Evolutionary conservation across 2,113 vertebrate genomes (phyloP), one percentile per base, ranked within the genome.

Genomic region (Macrotus californicus): DNA sequence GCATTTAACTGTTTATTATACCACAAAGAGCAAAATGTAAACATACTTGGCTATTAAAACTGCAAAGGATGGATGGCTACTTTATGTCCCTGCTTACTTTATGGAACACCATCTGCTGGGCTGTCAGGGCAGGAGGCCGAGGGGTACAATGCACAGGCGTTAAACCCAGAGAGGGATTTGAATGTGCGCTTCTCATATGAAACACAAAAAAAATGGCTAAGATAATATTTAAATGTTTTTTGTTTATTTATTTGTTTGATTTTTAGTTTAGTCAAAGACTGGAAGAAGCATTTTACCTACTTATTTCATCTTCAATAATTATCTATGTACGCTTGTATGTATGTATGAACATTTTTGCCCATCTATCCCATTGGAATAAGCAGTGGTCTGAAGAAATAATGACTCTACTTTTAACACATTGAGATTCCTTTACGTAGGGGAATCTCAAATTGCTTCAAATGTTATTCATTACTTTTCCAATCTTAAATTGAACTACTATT

Each of bases 51-150:
- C 24, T 90, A 82, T 94, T 52, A 96, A n/a, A n/a, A 79, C 26
- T 87, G 87, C 93, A 83, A 93, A 73, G n/a, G 77, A 15, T 39
- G 19, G 64, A 81, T 89, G 87, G 91, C 83, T 85, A 69, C n/a
- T 91, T 96, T 96, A 39, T 91, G 94, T 96, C 87, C 92, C 39
- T 89, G 95, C 97, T 97, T 97, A 95, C 96, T 95, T 97, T 90
- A 96, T 86, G 90, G 6, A 61, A 83, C 46, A 36, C 89, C 93
- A 96, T 96, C 95, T 97, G 96, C 88, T 96, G 67, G 93, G 82
- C 89, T 94, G 97, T 97, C 97, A 96, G 91, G 94, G 95, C 95
- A 93, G 94, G 90, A 96, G 83, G 36, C 87, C 70, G 43, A 95
- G 61, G 0, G 0, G 86, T 46, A 24, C 80, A 95, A 97, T 72